Evolutionary conservation across 2,113 vertebrate genomes (phyloP).

Genomic region (Xiphorhynchus elegans): DNA sequence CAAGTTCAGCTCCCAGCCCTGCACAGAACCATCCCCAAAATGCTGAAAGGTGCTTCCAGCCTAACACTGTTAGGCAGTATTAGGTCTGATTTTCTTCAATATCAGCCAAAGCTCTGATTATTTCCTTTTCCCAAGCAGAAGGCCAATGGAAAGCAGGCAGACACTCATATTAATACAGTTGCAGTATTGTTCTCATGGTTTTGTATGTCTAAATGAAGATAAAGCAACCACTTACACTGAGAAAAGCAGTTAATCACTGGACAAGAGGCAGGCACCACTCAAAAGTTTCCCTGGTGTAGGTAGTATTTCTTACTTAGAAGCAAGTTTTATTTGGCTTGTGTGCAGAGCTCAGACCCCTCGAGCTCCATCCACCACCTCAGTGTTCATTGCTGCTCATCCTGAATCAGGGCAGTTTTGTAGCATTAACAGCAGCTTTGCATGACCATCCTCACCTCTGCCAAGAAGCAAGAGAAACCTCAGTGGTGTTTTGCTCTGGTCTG

Average conservation of each 20-base stretch:
- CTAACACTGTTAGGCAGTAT: neutral
- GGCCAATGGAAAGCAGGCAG: neutral
- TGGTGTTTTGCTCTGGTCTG: neutral
- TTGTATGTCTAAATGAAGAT: neutral
- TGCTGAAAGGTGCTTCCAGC: neutral
- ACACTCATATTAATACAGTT: neutral
- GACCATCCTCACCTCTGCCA: neutral
- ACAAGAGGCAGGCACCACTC: neutral
- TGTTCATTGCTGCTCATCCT: neutral
- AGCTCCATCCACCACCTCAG: neutral
- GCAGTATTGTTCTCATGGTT: neutral
- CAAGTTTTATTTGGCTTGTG: conserved; percentile 5
- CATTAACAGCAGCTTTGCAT: neutral
- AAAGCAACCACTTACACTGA: neutral
- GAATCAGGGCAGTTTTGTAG: neutral
- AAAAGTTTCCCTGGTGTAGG: neutral
- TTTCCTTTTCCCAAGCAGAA: conserved; percentile 3
- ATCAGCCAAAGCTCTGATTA: neutral
- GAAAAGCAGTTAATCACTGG: neutral
- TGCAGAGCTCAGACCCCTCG: neutral
- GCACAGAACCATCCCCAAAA: neutral
- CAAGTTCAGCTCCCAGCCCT: neutral
- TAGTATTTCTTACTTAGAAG: conserved; percentile 40
- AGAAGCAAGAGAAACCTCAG: neutral
- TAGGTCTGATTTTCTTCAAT: neutral